Base-by-base conservation (phyloP, 2,797 vertebrate species). In the Rhyacichthys aspro region DNA sequence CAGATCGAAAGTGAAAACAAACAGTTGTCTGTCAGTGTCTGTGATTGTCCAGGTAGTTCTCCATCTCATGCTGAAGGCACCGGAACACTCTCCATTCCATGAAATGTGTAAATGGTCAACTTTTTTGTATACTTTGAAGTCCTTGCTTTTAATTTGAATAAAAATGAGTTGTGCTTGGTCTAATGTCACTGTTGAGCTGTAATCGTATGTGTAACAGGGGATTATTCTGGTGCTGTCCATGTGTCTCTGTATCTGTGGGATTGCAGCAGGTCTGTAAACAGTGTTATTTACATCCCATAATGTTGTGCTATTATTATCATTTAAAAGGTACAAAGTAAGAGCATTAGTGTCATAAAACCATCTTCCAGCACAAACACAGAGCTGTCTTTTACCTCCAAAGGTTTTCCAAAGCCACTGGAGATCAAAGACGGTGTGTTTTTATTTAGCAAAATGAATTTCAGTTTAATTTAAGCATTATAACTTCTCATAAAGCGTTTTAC, bases 251-350 rank as follows among this genome's bases (percentile, higher is more conserved):
- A 15, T 56, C 55, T 41, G 43, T 19, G 42, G 63, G 44, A 38
- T 39, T 55, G 23, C 23, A 52, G 37, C 48, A 52, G 41, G 23
- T 19, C 45, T 47, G 54, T 76, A 72, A 74, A 76, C 43, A 55
- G 39, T 32, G 33, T 44, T 16, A 65, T 73, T 78, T 55, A 39
- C 43, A 64, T 63, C 28, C 23, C 33, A 37, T 57, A 53, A 16
- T 37, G 45, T 62, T 55, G 45, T 46, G 32, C 60, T 45, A n/a
- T 36, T 38, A 34, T 75, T 42, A 55, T 52, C 36, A 48, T 68
- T 68, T 63, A 45, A 73, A 66, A 44, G 36, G n/a, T n/a, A n/a
- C n/a, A n/a, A n/a, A n/a, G 23, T 28, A 44, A 57, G 44, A 76
- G 16, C 28, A 5, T 12, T 14, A 43, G 32, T 19, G 12, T 63